Percentiles rank a stretch among this genome's conserved stretches.
These are phyloP conservation scores for Gobius niger DNA, from an alignment of 2,113 vertebrate species.

Conservation along the genomic window DNA sequence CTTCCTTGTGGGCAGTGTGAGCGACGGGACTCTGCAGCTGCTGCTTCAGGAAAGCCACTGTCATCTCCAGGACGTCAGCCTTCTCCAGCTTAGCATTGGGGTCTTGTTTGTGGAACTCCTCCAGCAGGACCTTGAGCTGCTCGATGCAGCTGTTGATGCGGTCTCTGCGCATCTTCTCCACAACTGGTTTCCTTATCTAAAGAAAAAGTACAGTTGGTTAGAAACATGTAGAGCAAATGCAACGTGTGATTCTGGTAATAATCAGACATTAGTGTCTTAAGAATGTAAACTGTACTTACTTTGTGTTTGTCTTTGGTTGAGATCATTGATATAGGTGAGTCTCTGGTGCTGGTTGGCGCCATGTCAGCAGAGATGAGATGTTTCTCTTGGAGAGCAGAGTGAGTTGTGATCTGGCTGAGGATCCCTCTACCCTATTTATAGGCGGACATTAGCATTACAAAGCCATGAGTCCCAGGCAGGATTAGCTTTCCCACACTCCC, in stretches of 20 bases:
- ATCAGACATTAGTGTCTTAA: conserved; percentile 34
- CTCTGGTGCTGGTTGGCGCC: conserved; percentile 50
- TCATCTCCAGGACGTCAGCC: conserved; percentile 82
- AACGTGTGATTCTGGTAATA: conserved; percentile 31
- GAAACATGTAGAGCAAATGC: background rate
- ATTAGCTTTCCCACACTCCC: conserved; percentile 73
- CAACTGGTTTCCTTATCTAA: conserved; percentile 80
- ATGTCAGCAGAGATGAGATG: conserved; percentile 36
- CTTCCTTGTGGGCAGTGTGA: conserved; percentile 39
- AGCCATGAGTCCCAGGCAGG: conserved; percentile 68
- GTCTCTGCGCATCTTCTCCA: conserved; percentile 83
- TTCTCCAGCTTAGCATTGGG: conserved; percentile 83
- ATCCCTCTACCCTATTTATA: conserved; percentile 63
- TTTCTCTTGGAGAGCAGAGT: conserved; percentile 45
- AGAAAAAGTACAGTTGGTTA: conserved; percentile 22
- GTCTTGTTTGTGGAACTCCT: conserved; percentile 78
- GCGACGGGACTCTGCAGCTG: conserved; percentile 47
- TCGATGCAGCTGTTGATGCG: conserved; percentile 77
- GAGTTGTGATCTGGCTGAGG: conserved; percentile 42
- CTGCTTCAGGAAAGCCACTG: conserved; percentile 75
- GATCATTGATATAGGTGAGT: conserved; percentile 38
- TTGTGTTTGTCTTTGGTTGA: conserved; percentile 68
- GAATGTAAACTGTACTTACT: conserved; percentile 45
- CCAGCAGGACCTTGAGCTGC: conserved; percentile 73
- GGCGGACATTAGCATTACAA: conserved; percentile 69